These are phyloP conservation scores for Scaeva pyrastri DNA, from an alignment of 2,888 invertebrate genomes.

Conservation along the genomic window DNA sequence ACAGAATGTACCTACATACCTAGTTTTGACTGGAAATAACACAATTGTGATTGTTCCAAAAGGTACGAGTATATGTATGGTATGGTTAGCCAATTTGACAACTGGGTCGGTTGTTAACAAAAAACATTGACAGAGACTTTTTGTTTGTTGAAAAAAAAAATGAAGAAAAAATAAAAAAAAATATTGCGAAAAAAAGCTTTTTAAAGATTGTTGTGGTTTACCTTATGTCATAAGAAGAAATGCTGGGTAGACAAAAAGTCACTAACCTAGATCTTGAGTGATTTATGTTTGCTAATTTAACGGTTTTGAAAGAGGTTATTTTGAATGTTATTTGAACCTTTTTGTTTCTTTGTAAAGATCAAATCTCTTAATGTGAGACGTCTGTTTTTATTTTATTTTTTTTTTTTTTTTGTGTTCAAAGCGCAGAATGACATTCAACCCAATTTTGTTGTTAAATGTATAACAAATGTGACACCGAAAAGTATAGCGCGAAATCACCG, in stretches of 20 bases:
- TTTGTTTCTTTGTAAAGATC: constrained; percentile 21
- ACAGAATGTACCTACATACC: background rate
- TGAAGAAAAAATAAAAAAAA: background rate
- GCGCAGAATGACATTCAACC: constrained; percentile 2
- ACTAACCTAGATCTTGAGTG: constrained; percentile 39
- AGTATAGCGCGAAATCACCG: background rate
- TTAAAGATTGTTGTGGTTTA: constrained; percentile 19
- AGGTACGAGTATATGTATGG: too few species aligned
- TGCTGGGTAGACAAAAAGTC: constrained; percentile 15
- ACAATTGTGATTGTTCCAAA: constrained; percentile 21
- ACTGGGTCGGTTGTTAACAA: constrained; percentile 10
- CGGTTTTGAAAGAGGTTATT: constrained; percentile 16
- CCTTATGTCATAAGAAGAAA: background rate
- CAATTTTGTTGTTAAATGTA: background rate
- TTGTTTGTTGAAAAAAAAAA: constrained; percentile 12
- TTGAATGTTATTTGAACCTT: constrained; percentile 19
- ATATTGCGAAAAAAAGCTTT: constrained; percentile 18
- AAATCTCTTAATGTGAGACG: constrained; percentile 14
- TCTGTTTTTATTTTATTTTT: background rate
- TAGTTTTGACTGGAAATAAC: background rate
- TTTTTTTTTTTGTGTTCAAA: background rate
- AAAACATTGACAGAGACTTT: constrained; percentile 8
- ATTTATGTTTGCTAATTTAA: constrained; percentile 41
- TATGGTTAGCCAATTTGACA: constrained; percentile 24
- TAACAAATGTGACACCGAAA: background rate